A percentile compares a stretch with the other conserved stretches of the same genome.
Evolutionary conservation across 2,888 invertebrate species (phyloP).

Genomic region (Synanthedon formicaeformis): DNA sequence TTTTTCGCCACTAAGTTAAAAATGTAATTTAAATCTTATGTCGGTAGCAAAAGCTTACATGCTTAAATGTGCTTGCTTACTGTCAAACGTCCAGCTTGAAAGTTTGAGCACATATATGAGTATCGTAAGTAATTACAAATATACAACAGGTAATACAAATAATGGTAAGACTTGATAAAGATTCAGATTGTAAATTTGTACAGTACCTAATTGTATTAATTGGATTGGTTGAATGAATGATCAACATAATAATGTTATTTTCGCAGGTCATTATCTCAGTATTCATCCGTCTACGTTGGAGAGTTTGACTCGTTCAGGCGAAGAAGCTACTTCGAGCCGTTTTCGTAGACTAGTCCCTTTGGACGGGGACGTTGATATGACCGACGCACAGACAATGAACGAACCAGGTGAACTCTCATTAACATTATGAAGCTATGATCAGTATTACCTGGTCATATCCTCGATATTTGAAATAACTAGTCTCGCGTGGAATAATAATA

Average conservation of each 20-base stretch:
- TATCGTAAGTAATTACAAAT: too few relatives aligned
- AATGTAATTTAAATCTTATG: not conserved
- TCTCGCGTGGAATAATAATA: too few relatives aligned
- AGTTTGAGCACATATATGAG: too few relatives aligned
- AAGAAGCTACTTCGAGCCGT: conserved; percentile 82
- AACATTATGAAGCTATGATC: not conserved
- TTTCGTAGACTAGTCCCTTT: conserved; percentile 44
- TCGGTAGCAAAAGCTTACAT: not conserved
- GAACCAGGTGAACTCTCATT: not conserved
- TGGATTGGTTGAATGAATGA: too few relatives aligned
- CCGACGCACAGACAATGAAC: conserved; percentile 17
- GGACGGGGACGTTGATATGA: conserved; percentile 17
- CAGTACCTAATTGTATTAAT: too few relatives aligned
- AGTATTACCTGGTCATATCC: not conserved
- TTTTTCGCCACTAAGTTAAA: not conserved
- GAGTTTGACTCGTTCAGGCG: conserved; percentile 80
- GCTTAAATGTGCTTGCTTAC: not conserved
- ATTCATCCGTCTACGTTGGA: conserved; percentile 85
- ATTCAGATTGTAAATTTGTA: too few relatives aligned
- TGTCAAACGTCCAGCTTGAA: too few relatives aligned
- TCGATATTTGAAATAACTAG: too few relatives aligned
- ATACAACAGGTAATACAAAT: too few relatives aligned
- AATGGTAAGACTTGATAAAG: too few relatives aligned
- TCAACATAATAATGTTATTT: not conserved
- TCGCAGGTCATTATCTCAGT: conserved; percentile 77